Evolutionary conservation across 2,888 invertebrate species (phyloP), one percentile per base, ranked within the genome.

Genomic region (Trichopria drosophilae): DNA sequence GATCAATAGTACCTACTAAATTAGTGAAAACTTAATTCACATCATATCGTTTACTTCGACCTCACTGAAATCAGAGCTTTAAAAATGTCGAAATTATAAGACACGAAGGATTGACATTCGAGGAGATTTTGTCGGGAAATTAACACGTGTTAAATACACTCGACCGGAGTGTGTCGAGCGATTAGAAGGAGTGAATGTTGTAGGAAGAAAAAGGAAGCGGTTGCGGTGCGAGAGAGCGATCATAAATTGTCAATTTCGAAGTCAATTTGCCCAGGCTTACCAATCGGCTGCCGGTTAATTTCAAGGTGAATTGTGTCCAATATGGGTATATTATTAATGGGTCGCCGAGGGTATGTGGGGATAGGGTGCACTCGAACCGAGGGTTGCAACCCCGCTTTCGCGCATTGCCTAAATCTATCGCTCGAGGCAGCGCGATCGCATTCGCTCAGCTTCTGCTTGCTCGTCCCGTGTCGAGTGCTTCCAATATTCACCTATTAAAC

Each of bases 301-400:
- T 75, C 75, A 75, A 75, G 75, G 75, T 75, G 75, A 75, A 75
- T 75, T 75, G 75, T 75, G 75, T 75, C 75, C 75, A 75, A 75
- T 75, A 74, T 73, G 75, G 75, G 73, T 75, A 69, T 75, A 75
- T 75, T 75, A 75, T 75, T 75, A 74, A 75, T 75, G 74, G 72
- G 65, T 66, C 64, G 65, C 41, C 66, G 65, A 65, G 67, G 58
- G 58, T 55, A 57, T 51, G 51, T 45, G 58, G 54, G 63, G 65
- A 62, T 65, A 66, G 67, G 66, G 64, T 68, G 68, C 66, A 69
- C 63, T 65, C 58, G 61, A 59, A 58, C 61, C 59, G 65, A 69
- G 71, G 72, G 73, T 71, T 69, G 69, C 70, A 69, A 65, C 73
- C 73, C 71, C 67, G 69, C 71, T 72, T 71, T 71, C 70, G 71